These are phyloP conservation scores for Pristionchus maxplancki DNA, from an alignment of 2,888 invertebrate species.

Conservation along the genomic window DNA sequence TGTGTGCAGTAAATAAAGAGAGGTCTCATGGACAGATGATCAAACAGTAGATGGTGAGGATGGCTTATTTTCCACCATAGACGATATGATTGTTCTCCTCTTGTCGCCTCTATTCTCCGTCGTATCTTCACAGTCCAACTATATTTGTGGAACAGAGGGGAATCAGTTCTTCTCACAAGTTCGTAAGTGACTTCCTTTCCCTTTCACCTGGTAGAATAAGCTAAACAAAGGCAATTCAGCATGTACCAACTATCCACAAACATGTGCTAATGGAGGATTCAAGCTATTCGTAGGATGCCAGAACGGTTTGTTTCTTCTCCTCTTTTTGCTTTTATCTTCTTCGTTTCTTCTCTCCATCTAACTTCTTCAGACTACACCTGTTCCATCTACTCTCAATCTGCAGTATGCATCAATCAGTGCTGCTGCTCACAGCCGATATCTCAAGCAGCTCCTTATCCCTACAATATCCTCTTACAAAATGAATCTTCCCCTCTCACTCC, in stretches of 20 bases:
- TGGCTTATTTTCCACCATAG: not conserved
- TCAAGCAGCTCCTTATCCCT: too few species aligned
- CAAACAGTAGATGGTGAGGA: not conserved
- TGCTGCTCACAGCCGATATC: too few species aligned
- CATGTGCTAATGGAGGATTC: not conserved
- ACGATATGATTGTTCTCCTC: not conserved
- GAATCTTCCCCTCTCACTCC: too few species aligned
- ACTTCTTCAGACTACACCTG: too few species aligned
- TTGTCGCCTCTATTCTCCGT: not conserved
- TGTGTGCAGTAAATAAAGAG: not conserved
- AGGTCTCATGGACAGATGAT: not conserved
- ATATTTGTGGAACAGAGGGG: not conserved
- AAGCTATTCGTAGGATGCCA: not conserved
- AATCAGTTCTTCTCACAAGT: not conserved
- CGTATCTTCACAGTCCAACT: not conserved
- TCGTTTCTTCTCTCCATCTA: too few species aligned
- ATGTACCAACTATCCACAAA: not conserved
- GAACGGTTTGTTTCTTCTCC: not conserved
- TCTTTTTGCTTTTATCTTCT: too few species aligned
- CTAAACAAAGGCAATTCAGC: not conserved
- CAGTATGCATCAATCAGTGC: too few species aligned
- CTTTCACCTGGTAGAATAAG: not conserved
- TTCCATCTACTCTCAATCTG: too few species aligned
- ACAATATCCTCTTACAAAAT: too few species aligned
- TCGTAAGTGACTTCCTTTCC: not conserved